Base-by-base conservation (phyloP, 2,113 vertebrate species). In the Menidia beryllina region DNA sequence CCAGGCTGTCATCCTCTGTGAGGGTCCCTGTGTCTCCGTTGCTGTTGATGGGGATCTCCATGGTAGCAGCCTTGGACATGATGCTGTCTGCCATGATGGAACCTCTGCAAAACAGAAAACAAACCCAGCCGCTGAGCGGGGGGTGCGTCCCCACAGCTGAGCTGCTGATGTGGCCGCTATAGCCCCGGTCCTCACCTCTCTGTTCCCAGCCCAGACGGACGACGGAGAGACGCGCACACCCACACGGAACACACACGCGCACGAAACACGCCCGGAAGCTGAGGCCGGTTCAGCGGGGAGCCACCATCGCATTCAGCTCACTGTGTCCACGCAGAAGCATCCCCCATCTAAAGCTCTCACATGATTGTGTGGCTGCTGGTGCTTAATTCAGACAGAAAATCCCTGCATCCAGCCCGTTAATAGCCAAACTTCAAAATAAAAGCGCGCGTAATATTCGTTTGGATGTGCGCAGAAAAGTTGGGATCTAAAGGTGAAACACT, bases 31-130 rank as follows among this genome's bases (percentile, higher is more conserved):
- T 89, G 74, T 97, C 97, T 30, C 97, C 97, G 0, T 98, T 98
- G 91, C 96, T 96, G 57, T 96, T 96, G 87, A 99, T 98, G 71
- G 97, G 96, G 82, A 99, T 98, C 91, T 99, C 97, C 97, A 98
- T 98, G 45, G 97, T 99, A 59, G 97, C 97, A 4, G 97, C 96
- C 74, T 99, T 98, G 87, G 97, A 94, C 94, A 99, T 93, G 71
- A 97, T 94, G 85, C 95, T 95, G 74, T 97, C 97, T n/a, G 96
- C 94, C 97, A 99, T 98, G 19, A 69, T 93, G 86, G 45, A 73
- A 62, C 77, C 20, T 87, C 88, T 90, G 73, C 43, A 82, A 77
- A 58, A 61, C 24, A 72, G 23, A n/a, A n/a, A n/a, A n/a, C n/a
- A n/a, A n/a, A n/a, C n/a, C n/a, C n/a, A n/a, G n/a, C n/a, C n/a